Evolutionary conservation across 1,140 invertebrate genomes (phyloP), one percentile per base, ranked within the genome.

Genomic region (Tribolium castaneum): DNA sequence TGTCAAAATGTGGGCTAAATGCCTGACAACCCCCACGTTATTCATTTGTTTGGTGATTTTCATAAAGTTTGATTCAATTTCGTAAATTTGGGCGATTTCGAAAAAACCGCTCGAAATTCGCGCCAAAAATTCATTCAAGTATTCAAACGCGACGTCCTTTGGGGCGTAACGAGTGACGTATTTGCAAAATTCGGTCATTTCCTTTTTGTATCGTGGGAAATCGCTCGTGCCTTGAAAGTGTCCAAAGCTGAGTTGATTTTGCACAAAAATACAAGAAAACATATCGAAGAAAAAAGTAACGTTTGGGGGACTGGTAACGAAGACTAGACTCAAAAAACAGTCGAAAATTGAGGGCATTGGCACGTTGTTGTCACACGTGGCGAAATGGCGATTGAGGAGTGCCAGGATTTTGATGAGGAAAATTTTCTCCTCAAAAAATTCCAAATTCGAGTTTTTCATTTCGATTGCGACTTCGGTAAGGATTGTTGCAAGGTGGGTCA

Each of bases 251-350:
- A 73, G 30, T 13, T 5, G 22, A 54, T 74, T 35, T 62, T 13
- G 39, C 9, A 22, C 25, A 19, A 82, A 70, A 2, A 52, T 71
- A 66, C 75, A 82, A 5, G 76, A 75, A 22, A 84, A 74, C 51
- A 82, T 30, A 80, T 81, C 76, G 54, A 80, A 83, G 35, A 81
- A 75, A 52, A 83, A 78, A 45, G 80, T 66, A 13, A 81, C 19
- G 80, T 83, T 82, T 73, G 76, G 62, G 14, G 75, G 50, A 51
- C 75, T 70, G n/a, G 59, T 70, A 6, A 83, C 34, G 16, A 72
- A 39, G 14, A 78, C 45, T 16, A 78, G 75, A 35, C 76, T 77
- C 1, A 80, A 9, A 10, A 83, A 59, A 49, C 79, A 70, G 35
- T 78, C 39, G 7, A 82, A 62, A 22, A 78, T n/a, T 35, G n/a